Evolutionary conservation across 2,888 invertebrate species (phyloP).

Genomic region (Lamproptera curius): DNA sequence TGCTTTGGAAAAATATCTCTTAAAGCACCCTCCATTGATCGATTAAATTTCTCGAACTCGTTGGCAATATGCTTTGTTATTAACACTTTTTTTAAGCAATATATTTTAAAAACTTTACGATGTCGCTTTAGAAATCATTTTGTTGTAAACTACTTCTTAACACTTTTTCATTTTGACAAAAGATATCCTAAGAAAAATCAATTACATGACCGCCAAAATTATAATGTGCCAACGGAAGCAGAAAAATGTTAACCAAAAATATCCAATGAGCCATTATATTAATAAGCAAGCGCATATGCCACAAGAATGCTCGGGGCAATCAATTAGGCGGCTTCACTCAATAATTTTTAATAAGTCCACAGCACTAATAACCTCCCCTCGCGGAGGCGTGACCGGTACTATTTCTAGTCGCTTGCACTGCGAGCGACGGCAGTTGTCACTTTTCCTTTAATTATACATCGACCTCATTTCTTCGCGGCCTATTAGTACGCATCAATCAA

Average conservation of each 20-base stretch:
- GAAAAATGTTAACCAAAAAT: too few species aligned
- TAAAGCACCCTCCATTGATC: slow-evolving; percentile 56
- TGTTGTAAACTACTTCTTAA: too few species aligned
- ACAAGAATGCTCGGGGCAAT: slow-evolving; percentile 48
- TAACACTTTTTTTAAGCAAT: slow-evolving; percentile 8
- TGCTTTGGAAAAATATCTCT: slow-evolving; percentile 58
- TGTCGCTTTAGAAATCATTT: too few species aligned
- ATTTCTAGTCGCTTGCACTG: slow-evolving; percentile 66
- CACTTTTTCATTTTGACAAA: too few species aligned
- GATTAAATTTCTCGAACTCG: slow-evolving; percentile 25
- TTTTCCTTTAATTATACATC: slow-evolving; percentile 72
- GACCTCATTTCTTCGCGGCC: slow-evolving; percentile 77
- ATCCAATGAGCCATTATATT: too few species aligned
- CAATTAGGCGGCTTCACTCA: slow-evolving; percentile 74
- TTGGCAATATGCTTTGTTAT: slow-evolving; percentile 8
- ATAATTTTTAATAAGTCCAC: slow-evolving; percentile 75
- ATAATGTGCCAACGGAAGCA: too few species aligned
- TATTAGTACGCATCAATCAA: slow-evolving; percentile 79
- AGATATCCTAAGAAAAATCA: too few species aligned
- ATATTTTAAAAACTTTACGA: too few species aligned
- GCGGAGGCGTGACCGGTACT: slow-evolving; percentile 71
- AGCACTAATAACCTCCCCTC: slow-evolving; percentile 74
- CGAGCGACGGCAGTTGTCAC: slow-evolving; percentile 76
- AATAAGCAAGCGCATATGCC: slow-evolving; percentile 8
- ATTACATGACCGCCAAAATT: too few species aligned